Evolutionary conservation across 2,888 invertebrate species (phyloP).

Genomic region (Caenorhabditis macrosperma): DNA sequence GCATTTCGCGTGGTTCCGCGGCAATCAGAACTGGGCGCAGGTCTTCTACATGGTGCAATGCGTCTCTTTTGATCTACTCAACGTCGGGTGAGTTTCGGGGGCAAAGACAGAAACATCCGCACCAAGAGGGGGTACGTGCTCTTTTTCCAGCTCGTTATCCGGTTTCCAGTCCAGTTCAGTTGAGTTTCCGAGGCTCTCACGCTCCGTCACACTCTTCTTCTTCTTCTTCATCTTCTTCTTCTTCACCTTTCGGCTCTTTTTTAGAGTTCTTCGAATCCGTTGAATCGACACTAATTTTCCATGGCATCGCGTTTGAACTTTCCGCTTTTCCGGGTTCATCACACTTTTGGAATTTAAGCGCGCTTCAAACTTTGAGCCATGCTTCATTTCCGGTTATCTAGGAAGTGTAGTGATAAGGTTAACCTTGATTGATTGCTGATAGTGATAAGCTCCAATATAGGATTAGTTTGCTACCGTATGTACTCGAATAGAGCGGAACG

Average conservation of each 20-base stretch:
- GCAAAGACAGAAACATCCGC: background rate
- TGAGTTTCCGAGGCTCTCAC: background rate
- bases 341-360: too few species aligned
- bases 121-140: background rate
- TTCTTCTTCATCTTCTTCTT: too few species aligned
- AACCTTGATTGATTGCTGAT: too few species aligned
- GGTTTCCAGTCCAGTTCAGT: too few species aligned
- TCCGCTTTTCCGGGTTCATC: background rate
- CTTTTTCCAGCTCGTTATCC: slow-evolving; percentile 1
- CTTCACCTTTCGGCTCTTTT: too few species aligned
- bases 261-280: background rate
- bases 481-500: too few species aligned
- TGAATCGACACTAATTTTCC: background rate
- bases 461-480: too few species aligned
- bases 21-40: slow-evolving; percentile 15
- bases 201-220: too few species aligned
- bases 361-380: too few species aligned
- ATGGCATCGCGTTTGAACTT: background rate
- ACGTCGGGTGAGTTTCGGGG: slow-evolving; percentile 12
- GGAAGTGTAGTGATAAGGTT: too few species aligned
- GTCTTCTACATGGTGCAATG: slow-evolving; percentile 16
- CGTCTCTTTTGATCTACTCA: slow-evolving; percentile 30
- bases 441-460: too few species aligned
- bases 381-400: background rate
- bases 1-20: slow-evolving; percentile 36